A percentile compares a stretch with the other conserved stretches of the same genome.
Evolutionary conservation across 2,113 vertebrate genomes (phyloP).

Genomic region (Thamnaconus septentrionalis): DNA sequence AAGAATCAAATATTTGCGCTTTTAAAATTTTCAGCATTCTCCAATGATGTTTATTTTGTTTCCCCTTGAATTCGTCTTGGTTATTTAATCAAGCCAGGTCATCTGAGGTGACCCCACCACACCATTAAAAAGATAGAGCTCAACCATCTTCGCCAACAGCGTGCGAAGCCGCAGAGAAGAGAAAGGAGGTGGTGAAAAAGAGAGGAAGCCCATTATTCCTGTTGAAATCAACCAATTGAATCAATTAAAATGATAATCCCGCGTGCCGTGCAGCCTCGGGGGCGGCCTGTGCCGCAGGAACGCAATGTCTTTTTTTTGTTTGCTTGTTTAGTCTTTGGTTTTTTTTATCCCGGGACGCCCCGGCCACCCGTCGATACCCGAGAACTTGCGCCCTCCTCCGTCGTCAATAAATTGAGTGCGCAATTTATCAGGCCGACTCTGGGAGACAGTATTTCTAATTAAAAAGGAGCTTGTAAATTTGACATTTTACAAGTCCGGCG

Average conservation of each 20-base stretch:
- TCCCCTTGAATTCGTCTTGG: no score
- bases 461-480: slow-evolving; percentile 82
- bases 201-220: slow-evolving; percentile 16
- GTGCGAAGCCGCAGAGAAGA: slow-evolving; percentile 3
- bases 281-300: slow-evolving; percentile 37
- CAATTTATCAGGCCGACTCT: slow-evolving; percentile 77
- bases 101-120: neutral
- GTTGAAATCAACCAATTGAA: slow-evolving; percentile 20
- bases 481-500: slow-evolving; percentile 75
- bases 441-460: slow-evolving; percentile 85
- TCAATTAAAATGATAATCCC: slow-evolving; percentile 51
- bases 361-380: slow-evolving; percentile 47
- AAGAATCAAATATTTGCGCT: neutral
- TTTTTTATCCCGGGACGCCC: slow-evolving; percentile 33
- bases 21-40: no score
- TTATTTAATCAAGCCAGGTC: no score
- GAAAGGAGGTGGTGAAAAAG: slow-evolving; percentile 1
- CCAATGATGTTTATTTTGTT: no score
- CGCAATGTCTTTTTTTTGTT: slow-evolving; percentile 18
- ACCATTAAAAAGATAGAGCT: slow-evolving; percentile 10
- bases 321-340: no score
- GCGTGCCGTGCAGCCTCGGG: slow-evolving; percentile 50
- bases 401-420: slow-evolving; percentile 70
- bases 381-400: slow-evolving; percentile 50
- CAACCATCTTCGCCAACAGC: neutral